These are phyloP conservation scores for Oeneis ivallda DNA, from an alignment of 2,888 invertebrate genomes.

Conservation along the genomic window DNA sequence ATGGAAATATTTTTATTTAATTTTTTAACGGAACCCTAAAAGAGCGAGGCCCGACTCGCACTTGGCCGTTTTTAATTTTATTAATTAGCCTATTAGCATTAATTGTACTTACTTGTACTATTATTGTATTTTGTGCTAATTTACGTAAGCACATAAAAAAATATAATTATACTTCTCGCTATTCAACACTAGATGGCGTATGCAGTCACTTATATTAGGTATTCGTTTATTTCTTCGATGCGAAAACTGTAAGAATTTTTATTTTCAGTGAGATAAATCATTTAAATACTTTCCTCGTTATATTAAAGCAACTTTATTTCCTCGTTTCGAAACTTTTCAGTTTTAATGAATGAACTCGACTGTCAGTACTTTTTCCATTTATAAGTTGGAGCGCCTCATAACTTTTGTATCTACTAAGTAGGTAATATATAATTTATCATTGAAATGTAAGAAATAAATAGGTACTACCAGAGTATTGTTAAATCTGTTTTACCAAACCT, in stretches of 20 bases:
- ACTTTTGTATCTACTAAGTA: slow-evolving; percentile 55
- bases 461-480: too few relatives aligned
- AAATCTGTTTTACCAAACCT: too few relatives aligned
- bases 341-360: slow-evolving; percentile 75
- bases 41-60: too few relatives aligned
- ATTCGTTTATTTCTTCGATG: slow-evolving; percentile 16
- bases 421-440: slow-evolving; percentile 36
- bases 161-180: too few relatives aligned
- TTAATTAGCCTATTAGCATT: too few relatives aligned
- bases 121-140: too few relatives aligned
- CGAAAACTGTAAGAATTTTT: slow-evolving; percentile 33
- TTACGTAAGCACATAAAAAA: too few relatives aligned
- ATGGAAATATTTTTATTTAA: too few relatives aligned
- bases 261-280: slow-evolving; percentile 38
- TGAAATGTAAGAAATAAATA: neutral
- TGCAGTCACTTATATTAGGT: slow-evolving; percentile 28
- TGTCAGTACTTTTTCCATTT: slow-evolving; percentile 71
- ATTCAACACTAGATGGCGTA: slow-evolving; percentile 66
- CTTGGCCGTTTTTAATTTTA: too few relatives aligned
- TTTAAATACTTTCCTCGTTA: slow-evolving; percentile 59
- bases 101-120: too few relatives aligned
- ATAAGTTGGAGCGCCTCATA: slow-evolving; percentile 63
- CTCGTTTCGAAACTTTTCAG: slow-evolving; percentile 58
- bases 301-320: slow-evolving; percentile 44
- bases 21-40: too few relatives aligned